Evolutionary conservation across 2,113 vertebrate species (phyloP).

Genomic region (Gobio gobio): DNA sequence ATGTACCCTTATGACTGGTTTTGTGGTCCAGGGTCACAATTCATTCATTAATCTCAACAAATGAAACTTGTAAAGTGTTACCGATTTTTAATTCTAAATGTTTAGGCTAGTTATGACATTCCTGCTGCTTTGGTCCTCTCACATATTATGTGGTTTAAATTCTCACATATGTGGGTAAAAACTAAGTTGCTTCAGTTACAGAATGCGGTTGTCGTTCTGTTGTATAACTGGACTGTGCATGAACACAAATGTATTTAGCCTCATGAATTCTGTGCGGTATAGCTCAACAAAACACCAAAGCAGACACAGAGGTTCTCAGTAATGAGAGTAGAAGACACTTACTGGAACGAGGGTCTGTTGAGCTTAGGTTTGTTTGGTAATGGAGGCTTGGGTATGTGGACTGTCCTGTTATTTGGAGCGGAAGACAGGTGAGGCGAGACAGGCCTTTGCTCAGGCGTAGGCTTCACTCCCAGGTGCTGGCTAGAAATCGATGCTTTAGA

Average conservation of each 20-base stretch:
- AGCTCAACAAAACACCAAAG: not conserved
- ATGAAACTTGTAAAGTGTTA: too few relatives aligned
- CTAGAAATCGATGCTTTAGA: constrained; percentile 57
- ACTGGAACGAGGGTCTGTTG: constrained; percentile 63
- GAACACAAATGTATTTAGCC: not conserved
- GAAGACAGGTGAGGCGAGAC: constrained; percentile 3
- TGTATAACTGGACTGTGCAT: not conserved
- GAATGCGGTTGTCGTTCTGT: not conserved
- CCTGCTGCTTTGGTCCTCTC: not conserved
- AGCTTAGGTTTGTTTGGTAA: constrained; percentile 64
- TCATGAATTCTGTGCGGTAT: not conserved
- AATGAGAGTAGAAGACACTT: constrained; percentile 46
- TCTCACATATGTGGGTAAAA: not conserved
- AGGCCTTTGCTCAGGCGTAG: not conserved
- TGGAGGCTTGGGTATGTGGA: constrained; percentile 68
- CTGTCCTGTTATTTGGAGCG: constrained; percentile 57
- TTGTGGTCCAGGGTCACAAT: too few relatives aligned
- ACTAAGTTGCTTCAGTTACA: not conserved
- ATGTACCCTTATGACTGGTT: too few relatives aligned
- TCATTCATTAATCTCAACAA: too few relatives aligned
- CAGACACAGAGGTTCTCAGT: not conserved
- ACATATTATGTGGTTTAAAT: not conserved
- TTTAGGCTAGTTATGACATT: not conserved
- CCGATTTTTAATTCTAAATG: not conserved
- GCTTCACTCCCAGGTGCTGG: not conserved